These are phyloP conservation scores for Crotalus tigris DNA, from an alignment of 2,113 vertebrate genomes.

Conservation along the genomic window DNA sequence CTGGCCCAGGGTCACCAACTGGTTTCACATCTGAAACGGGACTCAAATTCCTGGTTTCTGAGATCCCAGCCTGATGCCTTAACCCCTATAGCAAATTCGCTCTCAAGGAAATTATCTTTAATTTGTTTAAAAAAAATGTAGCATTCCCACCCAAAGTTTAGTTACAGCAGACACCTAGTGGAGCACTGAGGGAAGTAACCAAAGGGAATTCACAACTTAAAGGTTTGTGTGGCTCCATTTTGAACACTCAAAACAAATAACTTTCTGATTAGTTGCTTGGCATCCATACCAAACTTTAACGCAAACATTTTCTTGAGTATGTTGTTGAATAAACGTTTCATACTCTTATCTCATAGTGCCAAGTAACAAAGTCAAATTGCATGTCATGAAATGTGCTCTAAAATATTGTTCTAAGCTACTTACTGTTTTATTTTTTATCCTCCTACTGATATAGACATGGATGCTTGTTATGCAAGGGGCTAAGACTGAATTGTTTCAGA, in stretches of 20 bases:
- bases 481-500: constrained; percentile 53
- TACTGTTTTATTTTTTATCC: constrained; percentile 37
- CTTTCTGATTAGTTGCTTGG: not conserved
- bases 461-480: constrained; percentile 42
- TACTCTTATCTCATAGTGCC: not conserved
- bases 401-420: constrained; percentile 7
- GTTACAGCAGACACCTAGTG: not conserved
- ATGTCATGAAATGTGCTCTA: not conserved
- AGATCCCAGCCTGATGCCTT: not conserved
- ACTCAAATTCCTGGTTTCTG: not conserved
- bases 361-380: not conserved
- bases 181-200: not conserved
- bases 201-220: not conserved
- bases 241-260: not conserved
- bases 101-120: not conserved
- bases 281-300: not conserved
- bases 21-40: not conserved
- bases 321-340: not conserved
- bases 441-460: constrained; percentile 20
- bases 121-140: not conserved
- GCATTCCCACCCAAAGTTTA: no score
- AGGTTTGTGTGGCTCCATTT: not conserved
- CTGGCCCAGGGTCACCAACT: not conserved
- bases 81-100: not conserved
- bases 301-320: not conserved